Evolutionary conservation across 2,113 vertebrate genomes (phyloP), one percentile per base, ranked within the genome.

Genomic region (Corythoichthys haematopterus): DNA sequence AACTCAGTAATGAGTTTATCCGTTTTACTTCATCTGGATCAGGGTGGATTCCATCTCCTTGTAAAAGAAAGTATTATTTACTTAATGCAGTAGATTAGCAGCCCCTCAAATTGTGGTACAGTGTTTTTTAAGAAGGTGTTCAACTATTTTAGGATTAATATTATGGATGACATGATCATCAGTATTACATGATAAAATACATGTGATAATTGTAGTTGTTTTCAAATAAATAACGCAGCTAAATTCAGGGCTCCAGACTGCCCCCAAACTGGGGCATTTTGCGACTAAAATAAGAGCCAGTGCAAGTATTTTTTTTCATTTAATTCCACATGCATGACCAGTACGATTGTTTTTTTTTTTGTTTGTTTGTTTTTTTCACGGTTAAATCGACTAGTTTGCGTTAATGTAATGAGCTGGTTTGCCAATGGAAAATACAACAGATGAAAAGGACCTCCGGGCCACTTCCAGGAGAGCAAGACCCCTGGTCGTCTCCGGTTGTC

Each of bases 1-100:
- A 64, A 69, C 53, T 61, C 45, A 64, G 16, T 13, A 40, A 59
- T 33, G 59, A 75, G 53, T 66, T 36, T 68, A 14, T 43, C 20
- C 28, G 12, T 47, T 9, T 48, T 11, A 20, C 37, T 10, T 8
- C 46, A 20, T 53, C 80, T 88, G 85, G 80, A 80, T 83, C 76
- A 80, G 8, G 57, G 61, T 70, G 56, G 3, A 3, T 58, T 64
- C 57, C 63, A 63, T 72, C 56, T 3, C 10, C 33, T 65, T n/a
- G 5, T 63, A 16, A 50, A 28, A 66, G 16, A 52, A 16, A 65
- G 45, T n/a, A 43, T 57, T 57, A 6, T 15, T 36, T 57, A 14
- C 12, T 33, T 37, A 35, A 35, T 3, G 0, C 16, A 1, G 14
- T 36, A 57, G 33, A 36, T 36, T 35, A 36, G 33, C 35, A 13